Percentiles rank a stretch among this genome's conserved stretches.
Evolutionary conservation across 2,888 invertebrate genomes (phyloP).

Genomic region (Limulus polyphemus): DNA sequence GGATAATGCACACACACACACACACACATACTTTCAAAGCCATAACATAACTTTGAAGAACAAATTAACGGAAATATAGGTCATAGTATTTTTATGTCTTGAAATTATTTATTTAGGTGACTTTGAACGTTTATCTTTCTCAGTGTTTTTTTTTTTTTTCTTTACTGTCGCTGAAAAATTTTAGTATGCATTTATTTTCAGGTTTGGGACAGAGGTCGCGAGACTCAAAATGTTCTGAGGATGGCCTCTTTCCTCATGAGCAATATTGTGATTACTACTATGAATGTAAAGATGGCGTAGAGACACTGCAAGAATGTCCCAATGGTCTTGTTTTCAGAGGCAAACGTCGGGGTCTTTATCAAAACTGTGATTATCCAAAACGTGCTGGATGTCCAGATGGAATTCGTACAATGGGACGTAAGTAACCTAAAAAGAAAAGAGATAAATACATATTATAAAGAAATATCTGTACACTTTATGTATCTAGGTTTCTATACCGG

Average conservation of each 20-base stretch:
- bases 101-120: too few relatives aligned
- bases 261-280: constrained; percentile 69
- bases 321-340: constrained; percentile 82
- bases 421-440: constrained; percentile 13
- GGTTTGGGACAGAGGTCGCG: constrained; percentile 5
- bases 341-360: constrained; percentile 45
- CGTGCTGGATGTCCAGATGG: constrained; percentile 27
- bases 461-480: too few relatives aligned
- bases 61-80: too few relatives aligned
- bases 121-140: too few relatives aligned
- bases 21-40: too few relatives aligned
- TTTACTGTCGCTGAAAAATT: not conserved
- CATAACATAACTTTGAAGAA: too few relatives aligned
- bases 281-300: constrained; percentile 68
- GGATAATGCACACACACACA: too few relatives aligned
- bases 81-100: too few relatives aligned
- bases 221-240: constrained; percentile 9
- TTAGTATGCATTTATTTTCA: constrained; percentile 1
- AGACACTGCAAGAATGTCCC: constrained; percentile 74
- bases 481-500: too few relatives aligned
- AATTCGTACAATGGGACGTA: constrained; percentile 26
- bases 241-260: constrained; percentile 27
- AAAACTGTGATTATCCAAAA: constrained; percentile 28
- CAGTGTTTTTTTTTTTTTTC: too few relatives aligned
- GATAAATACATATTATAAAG: too few relatives aligned